Conservation (phyloP, 2,888 invertebrate genomes). For the Cabera pusaria region DNA sequence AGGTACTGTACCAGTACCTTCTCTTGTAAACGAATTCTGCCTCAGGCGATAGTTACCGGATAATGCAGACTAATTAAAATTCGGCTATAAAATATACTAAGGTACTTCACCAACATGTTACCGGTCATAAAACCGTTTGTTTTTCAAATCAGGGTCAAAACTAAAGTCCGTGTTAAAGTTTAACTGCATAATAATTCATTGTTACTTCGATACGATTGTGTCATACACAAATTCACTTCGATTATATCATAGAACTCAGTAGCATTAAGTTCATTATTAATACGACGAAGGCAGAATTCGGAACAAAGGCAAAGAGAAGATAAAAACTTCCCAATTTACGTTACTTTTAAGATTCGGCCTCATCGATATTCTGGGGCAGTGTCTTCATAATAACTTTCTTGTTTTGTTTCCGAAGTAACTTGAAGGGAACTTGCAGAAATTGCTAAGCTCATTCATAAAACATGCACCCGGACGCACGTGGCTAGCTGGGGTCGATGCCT, state of each 20-base stretch:
- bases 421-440: conserved; percentile 55
- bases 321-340: conserved; percentile 5
- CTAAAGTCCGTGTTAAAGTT: conserved; percentile 11
- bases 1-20: conserved; percentile 17
- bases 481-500: conserved; percentile 3
- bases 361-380: conserved; percentile 47
- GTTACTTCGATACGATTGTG: conserved; percentile 50
- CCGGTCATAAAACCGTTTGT: conserved; percentile 14
- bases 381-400: conserved; percentile 48
- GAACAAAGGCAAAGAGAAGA: conserved; percentile 7
- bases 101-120: conserved; percentile 6
- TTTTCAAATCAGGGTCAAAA: conserved; percentile 11
- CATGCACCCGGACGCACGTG: conserved; percentile 62
- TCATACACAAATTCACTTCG: conserved; percentile 42
- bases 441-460: conserved; percentile 67
- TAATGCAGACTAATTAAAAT: conserved; percentile 18
- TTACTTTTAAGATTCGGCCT: conserved; percentile 20
- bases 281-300: conserved; percentile 9
- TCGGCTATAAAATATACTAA: conserved; percentile 17
- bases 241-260: conserved; percentile 45
- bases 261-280: conserved; percentile 38
- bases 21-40: conserved; percentile 3
- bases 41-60: conserved; percentile 13
- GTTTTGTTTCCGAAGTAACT: conserved; percentile 50
- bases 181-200: conserved; percentile 37